Evolutionary conservation across 1,140 invertebrate genomes (phyloP).

Genomic region (Steinernema khuongi): DNA sequence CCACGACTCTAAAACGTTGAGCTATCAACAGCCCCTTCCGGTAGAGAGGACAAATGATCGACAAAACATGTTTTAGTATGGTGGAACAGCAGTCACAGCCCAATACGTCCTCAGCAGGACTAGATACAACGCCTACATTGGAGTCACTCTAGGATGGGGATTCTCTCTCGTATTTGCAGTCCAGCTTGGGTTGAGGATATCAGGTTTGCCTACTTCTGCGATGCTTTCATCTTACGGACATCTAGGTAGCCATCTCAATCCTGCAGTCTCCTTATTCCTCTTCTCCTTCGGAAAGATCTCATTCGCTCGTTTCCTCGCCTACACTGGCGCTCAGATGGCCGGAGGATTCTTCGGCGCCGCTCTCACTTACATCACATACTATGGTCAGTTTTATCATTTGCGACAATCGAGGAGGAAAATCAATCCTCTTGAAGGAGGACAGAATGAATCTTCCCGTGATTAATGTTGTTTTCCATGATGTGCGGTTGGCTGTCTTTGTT

Average conservation of each 20-base stretch:
- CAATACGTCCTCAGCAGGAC: slow-evolving; percentile 36
- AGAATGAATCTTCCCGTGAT: neutral
- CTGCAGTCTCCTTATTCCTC: slow-evolving; percentile 63
- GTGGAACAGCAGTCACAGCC: slow-evolving; percentile 33
- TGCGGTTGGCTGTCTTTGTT: too few relatives aligned
- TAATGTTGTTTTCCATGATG: neutral
- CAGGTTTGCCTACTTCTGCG: slow-evolving; percentile 30
- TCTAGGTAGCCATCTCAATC: slow-evolving; percentile 64
- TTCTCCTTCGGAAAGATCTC: slow-evolving; percentile 60
- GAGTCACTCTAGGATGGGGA: slow-evolving; percentile 47
- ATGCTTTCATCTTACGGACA: neutral
- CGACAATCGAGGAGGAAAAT: slow-evolving; percentile 38
- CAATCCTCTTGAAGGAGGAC: neutral
- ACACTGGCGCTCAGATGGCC: slow-evolving; percentile 63
- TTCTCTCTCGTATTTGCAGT: slow-evolving; percentile 44
- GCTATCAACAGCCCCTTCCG: too few relatives aligned
- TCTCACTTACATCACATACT: slow-evolving; percentile 62
- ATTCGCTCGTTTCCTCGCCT: slow-evolving; percentile 62
- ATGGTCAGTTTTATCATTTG: slow-evolving; percentile 53
- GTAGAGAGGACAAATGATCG: neutral
- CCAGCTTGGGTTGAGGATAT: slow-evolving; percentile 41
- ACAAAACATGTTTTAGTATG: slow-evolving; percentile 33
- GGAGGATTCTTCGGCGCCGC: slow-evolving; percentile 63
- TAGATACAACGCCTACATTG: slow-evolving; percentile 37
- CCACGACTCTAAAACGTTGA: too few relatives aligned